These are phyloP conservation scores for Chaetodon auriga DNA, from an alignment of 2,113 vertebrate species.

Conservation along the genomic window DNA sequence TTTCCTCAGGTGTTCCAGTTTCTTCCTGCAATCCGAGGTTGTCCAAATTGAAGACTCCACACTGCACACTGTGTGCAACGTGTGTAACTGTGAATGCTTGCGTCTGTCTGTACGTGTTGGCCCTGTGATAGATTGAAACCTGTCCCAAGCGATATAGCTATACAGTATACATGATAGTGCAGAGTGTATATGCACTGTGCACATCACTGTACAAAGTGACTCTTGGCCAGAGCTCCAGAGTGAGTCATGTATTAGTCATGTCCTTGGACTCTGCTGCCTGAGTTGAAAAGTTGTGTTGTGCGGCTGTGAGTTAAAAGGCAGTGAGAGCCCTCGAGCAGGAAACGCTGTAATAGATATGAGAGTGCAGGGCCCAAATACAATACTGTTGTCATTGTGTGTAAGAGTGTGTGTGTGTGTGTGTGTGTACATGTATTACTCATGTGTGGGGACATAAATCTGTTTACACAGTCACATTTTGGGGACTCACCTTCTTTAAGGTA, in stretches of 20 bases:
- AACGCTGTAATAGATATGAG: conserved; percentile 26
- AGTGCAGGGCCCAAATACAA: neutral
- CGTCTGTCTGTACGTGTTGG: neutral
- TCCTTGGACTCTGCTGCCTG: conserved; percentile 17
- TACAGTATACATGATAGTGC: neutral
- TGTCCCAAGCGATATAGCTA: neutral
- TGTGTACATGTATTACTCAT: too few relatives aligned
- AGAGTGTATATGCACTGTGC: neutral
- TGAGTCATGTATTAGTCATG: conserved; percentile 34
- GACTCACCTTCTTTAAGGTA: too few relatives aligned
- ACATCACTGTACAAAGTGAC: conserved; percentile 7
- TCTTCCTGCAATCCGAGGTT: neutral
- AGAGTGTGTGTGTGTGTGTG: neutral
- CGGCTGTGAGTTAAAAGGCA: conserved; percentile 26
- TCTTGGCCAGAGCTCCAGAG: conserved; percentile 1
- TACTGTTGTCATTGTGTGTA: conserved; percentile 18
- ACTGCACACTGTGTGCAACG: neutral
- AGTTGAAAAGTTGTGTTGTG: conserved; percentile 28
- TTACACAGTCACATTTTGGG: too few relatives aligned
- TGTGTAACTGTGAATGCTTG: neutral
- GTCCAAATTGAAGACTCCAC: neutral
- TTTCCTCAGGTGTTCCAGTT: neutral
- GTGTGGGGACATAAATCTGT: too few relatives aligned
- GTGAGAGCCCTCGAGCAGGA: conserved; percentile 34
- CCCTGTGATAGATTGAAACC: neutral